A percentile compares a stretch with the other conserved stretches of the same genome.
Conservation (phyloP, 2,888 invertebrate genomes). For the Helicoverpa assulta region DNA sequence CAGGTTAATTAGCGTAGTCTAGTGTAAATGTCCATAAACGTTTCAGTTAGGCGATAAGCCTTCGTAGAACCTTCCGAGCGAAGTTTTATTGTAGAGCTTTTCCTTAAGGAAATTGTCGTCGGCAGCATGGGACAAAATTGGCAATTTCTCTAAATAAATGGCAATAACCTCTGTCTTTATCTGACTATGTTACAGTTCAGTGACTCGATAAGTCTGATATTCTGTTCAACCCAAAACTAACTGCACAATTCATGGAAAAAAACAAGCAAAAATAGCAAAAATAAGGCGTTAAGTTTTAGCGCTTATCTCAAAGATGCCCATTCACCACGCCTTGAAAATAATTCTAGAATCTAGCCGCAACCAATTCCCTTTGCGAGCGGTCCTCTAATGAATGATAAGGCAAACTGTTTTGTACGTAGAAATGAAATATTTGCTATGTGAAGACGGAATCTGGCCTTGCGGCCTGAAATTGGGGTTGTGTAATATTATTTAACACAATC, state of each 20-base stretch:
- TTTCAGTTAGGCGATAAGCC: constrained; percentile 3
- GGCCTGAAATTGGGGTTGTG: constrained; percentile 2
- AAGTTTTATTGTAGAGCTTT: constrained; percentile 15
- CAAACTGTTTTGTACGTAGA: constrained; percentile 31
- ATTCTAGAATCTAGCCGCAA: constrained; percentile 24
- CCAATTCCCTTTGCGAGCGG: constrained; percentile 30
- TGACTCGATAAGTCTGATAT: constrained; percentile 14
- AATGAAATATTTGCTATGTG: constrained; percentile 35
- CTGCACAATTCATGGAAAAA: constrained; percentile 1
- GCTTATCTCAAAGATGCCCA: constrained; percentile 25
- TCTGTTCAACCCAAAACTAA: not conserved
- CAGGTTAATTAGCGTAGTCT: not conserved
- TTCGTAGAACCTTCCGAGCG: not conserved
- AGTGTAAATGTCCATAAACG: not conserved
- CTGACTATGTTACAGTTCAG: constrained; percentile 8
- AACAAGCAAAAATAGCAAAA: not conserved
- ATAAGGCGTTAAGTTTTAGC: constrained; percentile 13
- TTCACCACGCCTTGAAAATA: constrained; percentile 38
- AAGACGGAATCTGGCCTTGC: constrained; percentile 11
- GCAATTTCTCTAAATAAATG: constrained; percentile 21
- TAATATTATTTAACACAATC: constrained; percentile 29
- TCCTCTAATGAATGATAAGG: constrained; percentile 44
- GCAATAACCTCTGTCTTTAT: not conserved
- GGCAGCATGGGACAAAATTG: constrained; percentile 11
- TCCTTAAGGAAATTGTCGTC: constrained; percentile 23